Percentiles rank a stretch among this genome's conserved stretches.
These are phyloP conservation scores for Steinernema scapterisci DNA, from an alignment of 2,888 invertebrate species.

Conservation along the genomic window DNA sequence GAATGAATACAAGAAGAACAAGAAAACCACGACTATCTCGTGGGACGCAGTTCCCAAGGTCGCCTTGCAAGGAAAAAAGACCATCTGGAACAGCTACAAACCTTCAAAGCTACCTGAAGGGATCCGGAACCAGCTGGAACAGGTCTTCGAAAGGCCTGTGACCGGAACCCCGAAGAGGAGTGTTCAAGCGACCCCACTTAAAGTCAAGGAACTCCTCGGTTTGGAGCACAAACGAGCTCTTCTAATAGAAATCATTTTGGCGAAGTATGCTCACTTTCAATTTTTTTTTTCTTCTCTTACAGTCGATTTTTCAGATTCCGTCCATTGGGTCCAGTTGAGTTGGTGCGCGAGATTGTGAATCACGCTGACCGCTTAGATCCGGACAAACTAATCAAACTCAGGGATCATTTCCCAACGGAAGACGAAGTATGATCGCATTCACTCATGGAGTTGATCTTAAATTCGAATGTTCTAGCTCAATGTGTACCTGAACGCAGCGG, in stretches of 20 bases:
- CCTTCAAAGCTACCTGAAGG: constrained; percentile 1
- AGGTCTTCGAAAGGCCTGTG: background rate
- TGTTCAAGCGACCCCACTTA: background rate
- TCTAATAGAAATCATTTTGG: constrained; percentile 13
- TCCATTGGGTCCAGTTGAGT: background rate
- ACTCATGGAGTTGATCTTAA: too few relatives aligned
- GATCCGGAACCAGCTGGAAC: background rate
- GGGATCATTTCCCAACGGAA: constrained; percentile 16
- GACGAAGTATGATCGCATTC: background rate
- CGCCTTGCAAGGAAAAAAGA: constrained; percentile 16
- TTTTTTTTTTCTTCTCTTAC: background rate
- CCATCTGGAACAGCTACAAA: constrained; percentile 26
- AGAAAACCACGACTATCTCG: constrained; percentile 16
- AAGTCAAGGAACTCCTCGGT: constrained; percentile 12
- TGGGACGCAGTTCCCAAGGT: constrained; percentile 24
- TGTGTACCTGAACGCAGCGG: background rate
- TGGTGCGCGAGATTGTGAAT: background rate
- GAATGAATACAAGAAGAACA: constrained; percentile 30
- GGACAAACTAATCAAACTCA: constrained; percentile 22
- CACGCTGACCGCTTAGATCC: background rate
- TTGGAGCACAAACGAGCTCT: constrained; percentile 27
- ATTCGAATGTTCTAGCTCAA: background rate
- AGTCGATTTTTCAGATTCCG: constrained; percentile 3
- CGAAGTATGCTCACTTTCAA: background rate
- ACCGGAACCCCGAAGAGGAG: constrained; percentile 12